Percentiles rank a stretch among this genome's conserved stretches.
These are phyloP conservation scores for Megaustenia siamemsis DNA, from an alignment of 2,888 invertebrate species.

Conservation along the genomic window DNA sequence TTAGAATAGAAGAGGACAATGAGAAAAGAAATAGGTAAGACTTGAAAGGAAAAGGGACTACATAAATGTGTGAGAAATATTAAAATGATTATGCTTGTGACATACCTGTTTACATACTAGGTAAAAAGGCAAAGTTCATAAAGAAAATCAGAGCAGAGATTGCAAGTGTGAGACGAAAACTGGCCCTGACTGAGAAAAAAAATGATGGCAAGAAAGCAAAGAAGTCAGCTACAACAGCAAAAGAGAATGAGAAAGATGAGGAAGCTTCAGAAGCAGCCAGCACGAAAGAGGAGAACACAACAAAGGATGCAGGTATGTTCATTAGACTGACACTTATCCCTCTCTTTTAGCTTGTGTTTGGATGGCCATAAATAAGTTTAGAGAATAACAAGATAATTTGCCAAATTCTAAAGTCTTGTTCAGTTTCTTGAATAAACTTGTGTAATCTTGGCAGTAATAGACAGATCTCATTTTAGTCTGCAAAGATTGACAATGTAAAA, in stretches of 20 bases:
- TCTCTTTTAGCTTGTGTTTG: not conserved
- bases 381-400: too few relatives aligned
- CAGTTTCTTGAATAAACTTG: too few relatives aligned
- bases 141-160: conserved; percentile 82
- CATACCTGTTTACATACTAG: conserved; percentile 56
- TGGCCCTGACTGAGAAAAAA: conserved; percentile 72
- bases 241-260: conserved; percentile 43
- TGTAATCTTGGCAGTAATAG: too few relatives aligned
- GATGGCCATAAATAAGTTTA: not conserved
- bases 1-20: too few relatives aligned
- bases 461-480: too few relatives aligned
- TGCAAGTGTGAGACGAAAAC: conserved; percentile 80
- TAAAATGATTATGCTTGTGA: not conserved
- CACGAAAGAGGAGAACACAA: conserved; percentile 49
- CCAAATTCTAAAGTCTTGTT: too few relatives aligned
- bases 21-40: too few relatives aligned
- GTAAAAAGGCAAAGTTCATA: conserved; percentile 73
- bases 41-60: too few relatives aligned
- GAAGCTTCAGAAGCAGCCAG: conserved; percentile 36
- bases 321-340: not conserved
- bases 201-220: not conserved
- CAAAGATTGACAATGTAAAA: too few relatives aligned
- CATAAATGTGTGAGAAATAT: too few relatives aligned
- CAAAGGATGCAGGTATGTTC: conserved; percentile 40
- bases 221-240: not conserved